Percentiles rank a stretch among this genome's conserved stretches.
Conservation (phyloP, 2,113 vertebrate genomes). For the Athene cunicularia region DNA sequence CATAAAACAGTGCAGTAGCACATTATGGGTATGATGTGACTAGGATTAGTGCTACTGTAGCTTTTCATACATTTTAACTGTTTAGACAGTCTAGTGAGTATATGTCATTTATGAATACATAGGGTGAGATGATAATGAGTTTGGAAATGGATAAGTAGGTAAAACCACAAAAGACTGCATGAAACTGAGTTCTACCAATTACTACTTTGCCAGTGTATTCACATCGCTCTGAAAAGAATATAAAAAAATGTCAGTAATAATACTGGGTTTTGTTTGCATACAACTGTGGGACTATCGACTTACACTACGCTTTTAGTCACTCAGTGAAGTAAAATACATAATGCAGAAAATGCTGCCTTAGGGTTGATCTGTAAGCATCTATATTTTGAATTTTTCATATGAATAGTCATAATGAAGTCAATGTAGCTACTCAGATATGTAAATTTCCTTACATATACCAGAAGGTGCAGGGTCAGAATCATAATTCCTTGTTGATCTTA, state of each 20-base stretch:
- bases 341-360: not conserved
- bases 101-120: not conserved
- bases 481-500: not conserved
- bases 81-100: not conserved
- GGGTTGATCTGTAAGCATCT: not conserved
- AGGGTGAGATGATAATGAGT: not conserved
- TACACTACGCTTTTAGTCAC: not conserved
- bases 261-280: not conserved
- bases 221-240: not conserved
- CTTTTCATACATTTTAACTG: not conserved
- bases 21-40: not conserved
- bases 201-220: not conserved
- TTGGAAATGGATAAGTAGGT: not conserved
- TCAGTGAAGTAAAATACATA: not conserved
- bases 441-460: not conserved
- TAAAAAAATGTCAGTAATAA: not conserved
- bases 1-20: not conserved
- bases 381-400: not conserved
- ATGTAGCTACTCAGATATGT: not conserved
- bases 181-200: not conserved
- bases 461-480: not conserved
- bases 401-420: not conserved
- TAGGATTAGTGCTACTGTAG: not conserved
- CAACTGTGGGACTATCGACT: not conserved
- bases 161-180: not conserved